phyloP scores from a whole-genome alignment of 2,888 invertebrate genomes.

The Oscheius onirici region DNA sequence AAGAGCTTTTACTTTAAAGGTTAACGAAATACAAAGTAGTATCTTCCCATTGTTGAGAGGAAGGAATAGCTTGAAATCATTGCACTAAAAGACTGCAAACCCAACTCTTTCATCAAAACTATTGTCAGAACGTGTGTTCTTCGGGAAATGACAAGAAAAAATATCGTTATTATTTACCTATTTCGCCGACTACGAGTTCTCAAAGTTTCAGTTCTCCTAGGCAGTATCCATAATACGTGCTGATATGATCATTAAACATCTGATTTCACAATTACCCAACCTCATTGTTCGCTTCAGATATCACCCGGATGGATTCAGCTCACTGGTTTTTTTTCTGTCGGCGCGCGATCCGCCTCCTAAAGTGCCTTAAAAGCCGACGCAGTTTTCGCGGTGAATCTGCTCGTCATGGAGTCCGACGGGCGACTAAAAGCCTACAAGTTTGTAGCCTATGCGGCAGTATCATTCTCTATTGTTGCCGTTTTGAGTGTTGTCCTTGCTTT shows the following conservation, averaged over 20 bases:
- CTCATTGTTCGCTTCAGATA: constrained; percentile 28
- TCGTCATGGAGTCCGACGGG: constrained; percentile 52
- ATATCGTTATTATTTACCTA: no score
- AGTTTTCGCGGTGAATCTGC: constrained; percentile 1
- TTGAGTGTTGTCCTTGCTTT: constrained; percentile 59
- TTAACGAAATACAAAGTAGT: no score
- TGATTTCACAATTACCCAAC: constrained; percentile 24
- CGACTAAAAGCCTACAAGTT: constrained; percentile 64
- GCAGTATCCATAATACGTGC: no score
- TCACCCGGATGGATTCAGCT: constrained; percentile 30
- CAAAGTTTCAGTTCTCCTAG: no score
- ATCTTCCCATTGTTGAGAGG: no score
- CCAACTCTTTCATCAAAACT: no score
- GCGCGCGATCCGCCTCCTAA: constrained; percentile 24
- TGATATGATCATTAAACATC: constrained; percentile 1
- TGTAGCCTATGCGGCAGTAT: constrained; percentile 62
- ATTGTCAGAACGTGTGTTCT: no score
- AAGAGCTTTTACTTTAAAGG: no score
- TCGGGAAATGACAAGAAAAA: no score
- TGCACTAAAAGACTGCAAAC: no score
- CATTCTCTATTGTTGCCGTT: constrained; percentile 61
- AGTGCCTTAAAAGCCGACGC: constrained; percentile 29
- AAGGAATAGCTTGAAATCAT: no score
- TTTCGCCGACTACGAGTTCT: no score
- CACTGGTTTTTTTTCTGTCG: constrained; percentile 29